Evolutionary conservation across 2,113 vertebrate species (phyloP), one percentile per base, ranked within the genome.

Genomic region (Peucedramus taeniatus): DNA sequence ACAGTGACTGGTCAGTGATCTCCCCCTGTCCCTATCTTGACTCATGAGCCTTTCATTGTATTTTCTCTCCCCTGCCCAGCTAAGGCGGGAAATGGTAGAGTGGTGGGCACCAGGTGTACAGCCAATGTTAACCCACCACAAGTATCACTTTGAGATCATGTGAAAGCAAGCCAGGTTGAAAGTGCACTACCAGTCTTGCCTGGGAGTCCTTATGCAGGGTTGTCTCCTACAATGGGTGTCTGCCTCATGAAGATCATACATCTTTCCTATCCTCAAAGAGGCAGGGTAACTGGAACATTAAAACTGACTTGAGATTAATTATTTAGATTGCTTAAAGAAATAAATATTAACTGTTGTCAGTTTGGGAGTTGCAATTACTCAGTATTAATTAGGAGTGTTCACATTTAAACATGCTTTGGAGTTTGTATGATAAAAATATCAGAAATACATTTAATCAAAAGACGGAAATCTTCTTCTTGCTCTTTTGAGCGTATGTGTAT

Each of bases 11-110:
- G 23, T 57, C 33, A 74, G 20, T n/a, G 54, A 28, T 50, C 3
- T 22, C 45, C n/a, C 39, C 16, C 22, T 13, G 16, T 33, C 39
- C 27, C 31, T 59, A 10, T 37, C n/a, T 77, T 0, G 0, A 31
- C 10, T 39, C 31, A 7, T 0, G 1, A 54, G 4, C 17, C 40
- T 54, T 71, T 76, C 6, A 3, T 23, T 71, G 3, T 71, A 17
- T 76, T 86, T 90, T 70, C 39, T n/a, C 45, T 42, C 8, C 44
- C 37, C 27, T n/a, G 19, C 26, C 30, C n/a, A 53, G n/a, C 10
- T 47, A 19, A 47, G 14, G 39, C 70, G 57, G 31, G 7, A 45
- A n/a, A 14, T 81, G 31, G 23, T 39, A 27, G 31, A 54, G 23
- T 74, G 35, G 16, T 68, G 33, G 40, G 27, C 35, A 50, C 35